phyloP scores from a whole-genome alignment of 2,888 invertebrate genomes.

The Rhingia rostrata region DNA sequence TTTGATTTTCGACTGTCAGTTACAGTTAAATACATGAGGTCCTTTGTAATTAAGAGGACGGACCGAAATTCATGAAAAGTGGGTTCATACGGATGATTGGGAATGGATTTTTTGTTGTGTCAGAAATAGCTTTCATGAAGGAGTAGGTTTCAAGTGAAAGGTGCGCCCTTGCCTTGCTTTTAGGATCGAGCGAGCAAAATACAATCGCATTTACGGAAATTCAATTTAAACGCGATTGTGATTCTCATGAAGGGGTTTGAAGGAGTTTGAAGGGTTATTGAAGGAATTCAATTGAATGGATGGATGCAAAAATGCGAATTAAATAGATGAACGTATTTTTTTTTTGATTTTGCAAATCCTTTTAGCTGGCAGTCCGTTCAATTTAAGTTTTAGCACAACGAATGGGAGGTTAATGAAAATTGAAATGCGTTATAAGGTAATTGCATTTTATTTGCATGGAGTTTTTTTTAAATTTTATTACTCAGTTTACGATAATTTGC shows the following conservation, averaged over 20 bases:
- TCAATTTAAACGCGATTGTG: slow-evolving; percentile 10
- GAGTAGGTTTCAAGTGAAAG: slow-evolving; percentile 5
- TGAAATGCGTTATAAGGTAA: background rate
- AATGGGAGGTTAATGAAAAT: slow-evolving; percentile 5
- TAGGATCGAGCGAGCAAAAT: background rate
- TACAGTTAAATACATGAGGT: slow-evolving; percentile 64
- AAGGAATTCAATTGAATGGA: slow-evolving; percentile 37
- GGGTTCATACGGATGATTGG: slow-evolving; percentile 40
- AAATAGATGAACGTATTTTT: background rate
- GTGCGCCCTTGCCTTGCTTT: slow-evolving; percentile 18
- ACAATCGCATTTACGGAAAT: slow-evolving; percentile 17
- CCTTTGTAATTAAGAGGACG: slow-evolving; percentile 59
- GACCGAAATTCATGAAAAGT: slow-evolving; percentile 30
- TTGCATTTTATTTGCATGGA: background rate
- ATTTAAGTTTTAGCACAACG: slow-evolving; percentile 4
- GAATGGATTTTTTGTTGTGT: slow-evolving; percentile 26
- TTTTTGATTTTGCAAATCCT: background rate
- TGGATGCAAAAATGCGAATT: slow-evolving; percentile 11
- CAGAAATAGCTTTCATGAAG: background rate
- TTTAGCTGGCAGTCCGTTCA: slow-evolving; percentile 1
- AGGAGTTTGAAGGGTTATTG: slow-evolving; percentile 5
- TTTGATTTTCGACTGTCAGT: slow-evolving; percentile 64
- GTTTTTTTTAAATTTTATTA: background rate
- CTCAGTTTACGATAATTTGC: background rate
- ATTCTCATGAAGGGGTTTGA: background rate